Conservation (phyloP, 2,888 invertebrate genomes). For the Melieria picta region DNA sequence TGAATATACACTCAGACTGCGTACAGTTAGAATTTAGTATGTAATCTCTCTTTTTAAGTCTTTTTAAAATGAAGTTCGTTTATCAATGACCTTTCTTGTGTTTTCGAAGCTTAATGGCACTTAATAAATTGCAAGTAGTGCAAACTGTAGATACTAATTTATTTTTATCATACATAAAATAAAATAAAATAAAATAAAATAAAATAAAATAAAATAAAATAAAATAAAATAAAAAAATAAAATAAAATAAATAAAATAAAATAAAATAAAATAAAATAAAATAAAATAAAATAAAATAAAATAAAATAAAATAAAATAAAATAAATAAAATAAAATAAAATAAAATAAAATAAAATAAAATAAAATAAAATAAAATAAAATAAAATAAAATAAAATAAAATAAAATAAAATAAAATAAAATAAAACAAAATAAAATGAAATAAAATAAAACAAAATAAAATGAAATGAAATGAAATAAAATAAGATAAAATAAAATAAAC, state of each 20-base stretch:
- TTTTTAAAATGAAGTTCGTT: no score
- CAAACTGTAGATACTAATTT: no score
- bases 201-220: conserved; percentile 6
- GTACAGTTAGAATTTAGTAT: no score
- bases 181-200: conserved; percentile 6
- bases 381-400: conserved; percentile 6
- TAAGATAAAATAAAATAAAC: background rate
- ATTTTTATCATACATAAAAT: background rate
- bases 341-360: conserved; percentile 1
- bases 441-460: background rate
- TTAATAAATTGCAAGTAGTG: no score
- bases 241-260: conserved; percentile 3
- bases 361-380: conserved; percentile 10
- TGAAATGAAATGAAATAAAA: background rate
- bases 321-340: conserved; percentile 3
- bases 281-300: conserved; percentile 3
- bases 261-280: conserved; percentile 4
- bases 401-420: background rate
- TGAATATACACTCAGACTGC: no score
- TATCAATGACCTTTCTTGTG: no score
- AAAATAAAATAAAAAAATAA: background rate
- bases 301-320: background rate
- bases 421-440: background rate
- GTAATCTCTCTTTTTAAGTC: no score
- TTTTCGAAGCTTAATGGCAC: no score